A percentile compares a stretch with the other conserved stretches of the same genome.
These are phyloP conservation scores for Sebastes flavidus DNA, from an alignment of 2,797 vertebrate genomes.

Conservation along the genomic window DNA sequence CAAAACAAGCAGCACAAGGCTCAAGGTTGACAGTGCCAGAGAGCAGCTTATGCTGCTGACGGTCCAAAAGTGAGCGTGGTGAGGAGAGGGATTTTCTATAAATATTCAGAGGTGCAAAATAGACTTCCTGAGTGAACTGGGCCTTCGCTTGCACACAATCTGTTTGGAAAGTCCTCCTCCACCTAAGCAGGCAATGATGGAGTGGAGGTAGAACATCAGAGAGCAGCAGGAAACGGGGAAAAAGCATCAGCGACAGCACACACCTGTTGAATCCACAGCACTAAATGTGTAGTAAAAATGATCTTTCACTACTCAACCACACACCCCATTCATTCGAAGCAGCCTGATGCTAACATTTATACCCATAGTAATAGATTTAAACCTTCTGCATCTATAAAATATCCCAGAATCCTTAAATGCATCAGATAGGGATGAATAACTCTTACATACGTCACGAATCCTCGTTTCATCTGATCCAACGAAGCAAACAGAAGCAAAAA, in stretches of 20 bases:
- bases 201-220: neutral
- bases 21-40: conserved; percentile 44
- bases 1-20: conserved; percentile 41
- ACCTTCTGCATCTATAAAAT: neutral
- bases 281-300: neutral
- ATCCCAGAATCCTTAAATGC: neutral
- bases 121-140: conserved; percentile 42
- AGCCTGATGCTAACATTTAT: neutral
- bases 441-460: neutral
- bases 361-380: neutral
- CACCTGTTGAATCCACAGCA: neutral
- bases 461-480: neutral
- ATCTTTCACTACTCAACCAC: neutral
- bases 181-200: neutral
- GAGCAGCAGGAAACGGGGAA: neutral
- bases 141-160: conserved; percentile 21
- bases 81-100: conserved; percentile 73
- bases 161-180: neutral
- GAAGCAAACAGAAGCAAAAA: neutral
- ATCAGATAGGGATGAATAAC: neutral
- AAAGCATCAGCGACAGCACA: neutral
- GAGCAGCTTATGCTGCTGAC: conserved; percentile 66
- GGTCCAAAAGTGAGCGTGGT: conserved; percentile 52
- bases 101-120: conserved; percentile 76
- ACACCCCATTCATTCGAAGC: neutral